A percentile compares a stretch with the other conserved stretches of the same genome.
Conservation (phyloP, 2,888 invertebrate species). For the Pseudanteris insignis region DNA sequence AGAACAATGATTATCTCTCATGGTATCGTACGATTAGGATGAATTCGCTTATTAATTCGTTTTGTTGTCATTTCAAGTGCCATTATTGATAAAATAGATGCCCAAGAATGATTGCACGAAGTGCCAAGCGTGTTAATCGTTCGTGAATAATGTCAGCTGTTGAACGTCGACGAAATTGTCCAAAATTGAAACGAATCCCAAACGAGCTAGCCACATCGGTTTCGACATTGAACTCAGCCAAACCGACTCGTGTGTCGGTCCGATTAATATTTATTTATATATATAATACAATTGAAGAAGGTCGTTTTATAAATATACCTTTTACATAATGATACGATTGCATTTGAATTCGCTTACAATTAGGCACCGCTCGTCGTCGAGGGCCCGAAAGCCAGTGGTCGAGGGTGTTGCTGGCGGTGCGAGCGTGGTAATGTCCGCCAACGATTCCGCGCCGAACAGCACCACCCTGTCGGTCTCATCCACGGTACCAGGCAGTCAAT, state of each 20-base stretch:
- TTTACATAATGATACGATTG: constrained; percentile 23
- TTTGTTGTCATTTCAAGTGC: no score
- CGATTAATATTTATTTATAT: constrained; percentile 25
- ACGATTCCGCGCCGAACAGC: constrained; percentile 59
- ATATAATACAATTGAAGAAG: constrained; percentile 35
- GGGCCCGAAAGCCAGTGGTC: constrained; percentile 64
- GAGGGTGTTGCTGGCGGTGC: constrained; percentile 68
- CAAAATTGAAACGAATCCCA: not conserved
- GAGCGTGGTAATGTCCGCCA: constrained; percentile 57
- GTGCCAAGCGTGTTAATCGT: no score
- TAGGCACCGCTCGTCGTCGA: constrained; percentile 68
- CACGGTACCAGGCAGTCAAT: constrained; percentile 55
- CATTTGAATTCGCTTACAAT: constrained; percentile 20
- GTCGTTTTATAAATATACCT: constrained; percentile 35
- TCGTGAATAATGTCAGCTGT: no score
- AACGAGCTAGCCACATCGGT: not conserved
- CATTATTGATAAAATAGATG: no score
- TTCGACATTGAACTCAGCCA: constrained; percentile 25
- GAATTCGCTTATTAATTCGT: no score
- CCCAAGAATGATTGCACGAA: no score
- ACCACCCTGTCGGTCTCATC: constrained; percentile 57
- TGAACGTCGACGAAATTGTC: no score
- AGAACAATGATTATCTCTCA: no score
- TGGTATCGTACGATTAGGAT: no score
- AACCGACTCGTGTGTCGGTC: constrained; percentile 7